These are phyloP conservation scores for Amazona vittata DNA, from an alignment of 2,113 vertebrate genomes.

Conservation along the genomic window DNA sequence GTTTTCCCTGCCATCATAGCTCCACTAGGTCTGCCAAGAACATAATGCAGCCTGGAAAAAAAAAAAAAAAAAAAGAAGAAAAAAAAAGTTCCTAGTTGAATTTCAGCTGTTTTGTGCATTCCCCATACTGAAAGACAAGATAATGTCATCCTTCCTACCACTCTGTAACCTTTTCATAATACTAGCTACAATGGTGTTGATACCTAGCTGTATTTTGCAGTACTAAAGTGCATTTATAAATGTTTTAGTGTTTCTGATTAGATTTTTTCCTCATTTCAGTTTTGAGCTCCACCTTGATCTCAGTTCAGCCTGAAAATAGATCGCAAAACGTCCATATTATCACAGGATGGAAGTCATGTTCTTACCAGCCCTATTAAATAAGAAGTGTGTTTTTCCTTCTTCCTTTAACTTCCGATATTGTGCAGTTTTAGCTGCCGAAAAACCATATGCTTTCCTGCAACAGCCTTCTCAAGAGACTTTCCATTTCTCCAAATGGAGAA, in stretches of 20 bases:
- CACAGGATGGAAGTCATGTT: background rate
- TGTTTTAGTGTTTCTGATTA: background rate
- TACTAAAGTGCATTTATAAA: background rate
- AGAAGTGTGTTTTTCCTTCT: background rate
- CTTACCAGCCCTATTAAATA: background rate
- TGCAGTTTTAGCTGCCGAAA: background rate
- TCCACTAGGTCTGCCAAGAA: background rate
- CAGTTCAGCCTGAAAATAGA: background rate
- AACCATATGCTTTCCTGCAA: background rate
- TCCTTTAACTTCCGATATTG: background rate
- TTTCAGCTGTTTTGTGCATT: background rate
- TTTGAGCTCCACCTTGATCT: background rate
- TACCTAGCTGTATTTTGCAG: background rate
- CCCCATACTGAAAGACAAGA: background rate
- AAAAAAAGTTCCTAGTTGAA: background rate
- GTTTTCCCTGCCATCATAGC: background rate
- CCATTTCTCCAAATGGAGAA: background rate
- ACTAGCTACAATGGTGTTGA: background rate
- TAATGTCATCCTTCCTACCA: background rate
- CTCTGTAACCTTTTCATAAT: background rate
- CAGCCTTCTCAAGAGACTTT: background rate
- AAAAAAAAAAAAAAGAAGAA: background rate
- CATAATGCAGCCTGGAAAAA: background rate
- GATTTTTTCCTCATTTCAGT: background rate
- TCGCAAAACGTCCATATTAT: accelerated